Evolutionary conservation across 2,113 vertebrate species (phyloP).

Genomic region (Antechinus flavipes): DNA sequence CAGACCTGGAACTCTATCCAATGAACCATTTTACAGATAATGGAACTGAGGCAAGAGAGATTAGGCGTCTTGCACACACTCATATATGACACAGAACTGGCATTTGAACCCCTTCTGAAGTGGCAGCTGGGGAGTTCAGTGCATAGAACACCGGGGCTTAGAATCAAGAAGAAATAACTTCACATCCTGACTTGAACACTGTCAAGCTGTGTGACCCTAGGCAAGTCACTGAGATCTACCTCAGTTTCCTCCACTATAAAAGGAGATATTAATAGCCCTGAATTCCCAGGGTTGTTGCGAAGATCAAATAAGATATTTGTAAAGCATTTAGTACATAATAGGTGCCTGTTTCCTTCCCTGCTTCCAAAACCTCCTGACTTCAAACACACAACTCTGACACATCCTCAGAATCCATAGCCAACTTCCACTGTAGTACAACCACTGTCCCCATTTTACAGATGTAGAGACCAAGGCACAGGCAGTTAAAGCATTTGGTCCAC

Average conservation of each 20-base stretch:
- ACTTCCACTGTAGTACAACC: background rate
- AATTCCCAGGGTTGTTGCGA: background rate
- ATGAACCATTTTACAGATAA: background rate
- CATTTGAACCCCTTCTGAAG: background rate
- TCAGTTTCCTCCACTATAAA: background rate
- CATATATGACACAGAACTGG: background rate
- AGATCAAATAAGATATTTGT: background rate
- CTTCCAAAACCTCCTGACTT: background rate
- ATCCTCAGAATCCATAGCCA: background rate
- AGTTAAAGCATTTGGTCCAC: background rate
- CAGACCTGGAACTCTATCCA: too few species aligned
- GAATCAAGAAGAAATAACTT: background rate
- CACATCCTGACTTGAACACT: background rate
- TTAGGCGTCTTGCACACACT: background rate
- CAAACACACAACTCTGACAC: background rate
- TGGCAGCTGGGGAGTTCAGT: background rate
- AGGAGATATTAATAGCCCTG: background rate
- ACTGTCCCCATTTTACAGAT: background rate
- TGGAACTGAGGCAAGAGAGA: background rate
- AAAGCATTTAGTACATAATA: background rate
- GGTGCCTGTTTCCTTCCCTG: background rate
- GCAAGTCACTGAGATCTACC: background rate
- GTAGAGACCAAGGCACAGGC: background rate
- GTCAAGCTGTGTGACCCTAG: background rate
- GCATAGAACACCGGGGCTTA: background rate